Percentiles rank a stretch among this genome's conserved stretches.
These are phyloP conservation scores for Drosophila longiperda DNA, from an alignment of 2,888 invertebrate species.

Conservation along the genomic window DNA sequence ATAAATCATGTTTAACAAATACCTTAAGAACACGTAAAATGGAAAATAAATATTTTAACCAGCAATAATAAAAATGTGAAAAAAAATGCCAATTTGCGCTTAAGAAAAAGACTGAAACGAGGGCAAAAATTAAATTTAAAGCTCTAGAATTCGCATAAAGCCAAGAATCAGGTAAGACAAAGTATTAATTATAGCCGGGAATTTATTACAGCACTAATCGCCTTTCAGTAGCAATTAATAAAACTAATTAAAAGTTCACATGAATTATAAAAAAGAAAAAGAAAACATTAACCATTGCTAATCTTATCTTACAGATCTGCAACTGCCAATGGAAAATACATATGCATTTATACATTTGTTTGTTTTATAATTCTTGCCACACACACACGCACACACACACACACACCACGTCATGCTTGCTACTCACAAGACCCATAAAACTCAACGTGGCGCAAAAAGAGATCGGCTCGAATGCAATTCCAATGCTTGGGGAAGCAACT, in stretches of 20 bases:
- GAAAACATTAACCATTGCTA: neutral
- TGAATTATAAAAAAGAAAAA: neutral
- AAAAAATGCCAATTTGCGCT: neutral
- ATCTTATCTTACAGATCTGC: neutral
- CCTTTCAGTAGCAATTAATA: neutral
- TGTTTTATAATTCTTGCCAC: neutral
- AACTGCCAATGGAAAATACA: neutral
- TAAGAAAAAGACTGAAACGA: neutral
- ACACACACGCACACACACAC: neutral
- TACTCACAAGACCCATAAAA: constrained; percentile 50
- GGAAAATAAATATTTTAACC: too few species aligned
- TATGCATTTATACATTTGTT: constrained; percentile 21
- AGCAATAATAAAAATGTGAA: neutral
- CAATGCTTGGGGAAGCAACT: constrained; percentile 22
- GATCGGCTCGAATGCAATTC: constrained; percentile 27
- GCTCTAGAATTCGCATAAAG: neutral
- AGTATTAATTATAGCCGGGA: neutral
- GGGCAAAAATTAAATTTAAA: neutral
- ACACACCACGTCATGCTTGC: constrained; percentile 33
- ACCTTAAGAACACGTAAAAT: neutral
- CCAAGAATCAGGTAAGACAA: neutral
- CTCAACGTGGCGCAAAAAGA: constrained; percentile 23
- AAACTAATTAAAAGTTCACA: neutral
- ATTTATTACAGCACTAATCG: neutral
- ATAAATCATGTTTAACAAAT: neutral